These are phyloP conservation scores for Meloe dianella DNA, from an alignment of 2,888 invertebrate species.

Conservation along the genomic window DNA sequence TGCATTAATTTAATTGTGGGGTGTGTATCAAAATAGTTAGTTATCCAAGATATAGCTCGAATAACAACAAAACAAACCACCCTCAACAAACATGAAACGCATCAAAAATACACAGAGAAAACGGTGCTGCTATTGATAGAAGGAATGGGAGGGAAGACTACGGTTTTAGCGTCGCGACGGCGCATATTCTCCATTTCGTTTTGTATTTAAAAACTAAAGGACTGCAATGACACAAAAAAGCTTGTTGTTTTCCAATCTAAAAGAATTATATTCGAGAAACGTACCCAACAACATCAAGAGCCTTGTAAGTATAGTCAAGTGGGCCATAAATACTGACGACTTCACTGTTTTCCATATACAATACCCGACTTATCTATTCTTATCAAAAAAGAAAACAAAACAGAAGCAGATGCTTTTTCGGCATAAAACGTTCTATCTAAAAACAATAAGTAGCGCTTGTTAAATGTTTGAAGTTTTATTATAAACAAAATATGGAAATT, in stretches of 20 bases:
- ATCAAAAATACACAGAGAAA: constrained; percentile 15
- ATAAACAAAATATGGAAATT: neutral
- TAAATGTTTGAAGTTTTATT: neutral
- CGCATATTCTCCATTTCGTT: constrained; percentile 26
- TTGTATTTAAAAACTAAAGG: neutral
- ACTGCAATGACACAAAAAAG: neutral
- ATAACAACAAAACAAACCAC: constrained; percentile 6
- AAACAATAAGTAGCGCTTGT: neutral
- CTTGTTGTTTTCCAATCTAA: neutral
- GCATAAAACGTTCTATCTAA: neutral
- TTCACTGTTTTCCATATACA: constrained; percentile 9
- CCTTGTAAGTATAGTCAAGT: neutral
- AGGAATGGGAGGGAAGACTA: constrained; percentile 15
- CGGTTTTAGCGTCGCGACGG: constrained; percentile 40
- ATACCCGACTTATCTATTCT: constrained; percentile 1
- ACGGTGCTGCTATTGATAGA: constrained; percentile 20
- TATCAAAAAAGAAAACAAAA: constrained; percentile 6
- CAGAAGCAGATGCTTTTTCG: neutral
- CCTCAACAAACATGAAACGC: neutral
- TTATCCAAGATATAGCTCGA: neutral
- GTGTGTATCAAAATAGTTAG: neutral
- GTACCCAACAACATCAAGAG: neutral
- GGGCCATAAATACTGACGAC: constrained; percentile 5
- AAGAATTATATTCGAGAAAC: constrained; percentile 5
- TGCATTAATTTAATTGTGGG: neutral